Percentiles rank a stretch among this genome's conserved stretches.
Evolutionary conservation across 2,888 invertebrate species (phyloP).

Genomic region (Zaprionus lineosus): DNA sequence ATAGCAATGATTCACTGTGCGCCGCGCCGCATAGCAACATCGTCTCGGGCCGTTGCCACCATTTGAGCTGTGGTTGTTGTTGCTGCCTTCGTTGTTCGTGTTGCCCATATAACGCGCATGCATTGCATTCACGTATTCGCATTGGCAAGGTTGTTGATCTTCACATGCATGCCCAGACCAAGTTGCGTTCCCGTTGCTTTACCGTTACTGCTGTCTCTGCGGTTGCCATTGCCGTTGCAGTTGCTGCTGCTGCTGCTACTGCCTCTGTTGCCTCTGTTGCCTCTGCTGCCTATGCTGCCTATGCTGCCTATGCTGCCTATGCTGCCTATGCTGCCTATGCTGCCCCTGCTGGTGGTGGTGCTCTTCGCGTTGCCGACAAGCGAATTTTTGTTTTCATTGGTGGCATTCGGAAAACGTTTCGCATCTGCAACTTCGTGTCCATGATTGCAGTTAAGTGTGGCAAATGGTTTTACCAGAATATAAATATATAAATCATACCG

Average conservation of each 20-base stretch:
- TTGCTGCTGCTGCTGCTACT: slow-evolving; percentile 23
- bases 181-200: slow-evolving; percentile 20
- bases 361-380: slow-evolving; percentile 25
- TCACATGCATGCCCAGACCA: slow-evolving; percentile 52
- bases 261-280: too few relatives aligned
- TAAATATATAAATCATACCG: too few relatives aligned
- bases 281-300: too few relatives aligned
- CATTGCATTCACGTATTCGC: slow-evolving; percentile 61
- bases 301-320: too few relatives aligned
- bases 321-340: too few relatives aligned
- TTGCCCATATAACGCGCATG: slow-evolving; percentile 62
- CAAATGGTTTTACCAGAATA: slow-evolving; percentile 36
- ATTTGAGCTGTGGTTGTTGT: too few relatives aligned
- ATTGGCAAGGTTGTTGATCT: slow-evolving; percentile 77
- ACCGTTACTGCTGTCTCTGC: too few relatives aligned
- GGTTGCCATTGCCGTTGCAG: slow-evolving; percentile 9
- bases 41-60: slow-evolving; percentile 28
- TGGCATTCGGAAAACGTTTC: slow-evolving; percentile 28
- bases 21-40: slow-evolving; percentile 3
- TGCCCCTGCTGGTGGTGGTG: too few relatives aligned
- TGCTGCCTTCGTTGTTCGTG: slow-evolving; percentile 26
- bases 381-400: slow-evolving; percentile 21
- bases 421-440: slow-evolving; percentile 33
- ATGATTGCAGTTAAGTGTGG: slow-evolving; percentile 46
- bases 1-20: too few relatives aligned